A percentile compares a stretch with the other conserved stretches of the same genome.
Evolutionary conservation across 1,140 invertebrate species (phyloP).

Genomic region (Pogonognathellus flavescens): DNA sequence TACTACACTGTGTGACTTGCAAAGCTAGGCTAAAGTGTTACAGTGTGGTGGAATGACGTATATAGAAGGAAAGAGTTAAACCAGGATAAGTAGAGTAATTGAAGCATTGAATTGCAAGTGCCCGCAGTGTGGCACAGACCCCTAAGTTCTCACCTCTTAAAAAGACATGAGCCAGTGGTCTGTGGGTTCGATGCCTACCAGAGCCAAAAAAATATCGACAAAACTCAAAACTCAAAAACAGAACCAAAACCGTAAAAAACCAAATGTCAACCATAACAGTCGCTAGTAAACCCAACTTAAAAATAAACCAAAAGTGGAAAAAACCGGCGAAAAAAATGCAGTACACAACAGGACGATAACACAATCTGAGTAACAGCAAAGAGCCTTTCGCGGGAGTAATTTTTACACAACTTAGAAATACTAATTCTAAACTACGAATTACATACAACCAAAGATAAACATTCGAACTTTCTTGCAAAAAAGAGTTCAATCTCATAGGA

Average conservation of each 20-base stretch:
- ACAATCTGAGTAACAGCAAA: background rate
- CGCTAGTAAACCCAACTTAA: slow-evolving; percentile 30
- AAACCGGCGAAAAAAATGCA: slow-evolving; percentile 13
- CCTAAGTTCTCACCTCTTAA: slow-evolving; percentile 28
- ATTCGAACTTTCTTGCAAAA: too few relatives aligned
- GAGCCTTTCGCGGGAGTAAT: slow-evolving; percentile 32
- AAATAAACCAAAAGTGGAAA: slow-evolving; percentile 49
- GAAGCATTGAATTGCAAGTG: background rate
- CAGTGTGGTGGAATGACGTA: background rate
- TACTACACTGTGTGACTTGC: background rate
- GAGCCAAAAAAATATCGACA: slow-evolving; percentile 26
- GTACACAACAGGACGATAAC: slow-evolving; percentile 24
- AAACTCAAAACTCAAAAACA: slow-evolving; percentile 46
- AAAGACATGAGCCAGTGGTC: background rate
- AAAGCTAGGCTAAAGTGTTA: background rate
- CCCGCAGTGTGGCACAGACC: slow-evolving; percentile 39
- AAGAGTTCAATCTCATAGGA: too few relatives aligned
- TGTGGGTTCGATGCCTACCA: slow-evolving; percentile 40
- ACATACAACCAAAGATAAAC: too few relatives aligned
- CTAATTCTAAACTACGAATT: too few relatives aligned
- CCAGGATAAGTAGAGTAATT: slow-evolving; percentile 33
- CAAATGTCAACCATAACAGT: slow-evolving; percentile 45
- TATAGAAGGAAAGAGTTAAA: too few relatives aligned
- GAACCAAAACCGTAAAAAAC: slow-evolving; percentile 46
- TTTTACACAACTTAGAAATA: background rate